Base-by-base conservation (phyloP, 2,797 vertebrate genomes). In the Jordanella pulchra region DNA sequence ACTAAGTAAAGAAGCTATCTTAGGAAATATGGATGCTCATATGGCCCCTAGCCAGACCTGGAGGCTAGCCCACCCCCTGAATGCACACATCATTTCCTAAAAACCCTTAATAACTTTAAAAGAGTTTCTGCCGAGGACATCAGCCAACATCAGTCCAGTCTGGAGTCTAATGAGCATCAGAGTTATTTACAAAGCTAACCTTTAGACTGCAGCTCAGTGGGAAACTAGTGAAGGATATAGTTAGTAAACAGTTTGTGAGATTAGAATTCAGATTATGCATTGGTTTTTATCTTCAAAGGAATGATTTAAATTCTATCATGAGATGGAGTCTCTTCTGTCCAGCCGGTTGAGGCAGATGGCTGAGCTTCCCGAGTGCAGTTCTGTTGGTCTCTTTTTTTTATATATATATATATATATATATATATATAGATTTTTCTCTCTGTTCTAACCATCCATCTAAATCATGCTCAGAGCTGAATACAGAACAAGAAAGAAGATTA, bases 251-350 rank as follows among this genome's bases (percentile, higher is more conserved):
- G 13, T 21, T 67, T 51, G 35, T 35, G 1, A 67, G 13, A 9
- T 13, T 35, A n/a, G 35, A n/a, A 23, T 32, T n/a, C 6, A 51
- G 7, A 23, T n/a, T 35, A 47, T 67, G 21, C 65, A 68, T 18
- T 51, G 9, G 30, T 25, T 53, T 30, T n/a, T 14, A 18, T 11
- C 51, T 67, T 7, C 35, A 35, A 35, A 53, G 48, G 21, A 51
- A 35, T 14, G 3, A 50, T 35, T 25, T 50, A 54, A 14, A 54
- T 68, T 68, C 67, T 68, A 51, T 44, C 67, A 68, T 27, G 51
- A 55, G 67, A 68, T 28, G 35, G n/a, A 27, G 50, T 42, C 67
- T 54, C 35, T 25, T 68, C n/a, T 68, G 35, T 68, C 32, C 67
- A 54, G 32, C 50, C 15, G 66, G 30, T 54, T 11, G 23, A 53